Evolutionary conservation across 2,113 vertebrate species (phyloP), one percentile per base, ranked within the genome.

Genomic region (Heterocephalus glaber): DNA sequence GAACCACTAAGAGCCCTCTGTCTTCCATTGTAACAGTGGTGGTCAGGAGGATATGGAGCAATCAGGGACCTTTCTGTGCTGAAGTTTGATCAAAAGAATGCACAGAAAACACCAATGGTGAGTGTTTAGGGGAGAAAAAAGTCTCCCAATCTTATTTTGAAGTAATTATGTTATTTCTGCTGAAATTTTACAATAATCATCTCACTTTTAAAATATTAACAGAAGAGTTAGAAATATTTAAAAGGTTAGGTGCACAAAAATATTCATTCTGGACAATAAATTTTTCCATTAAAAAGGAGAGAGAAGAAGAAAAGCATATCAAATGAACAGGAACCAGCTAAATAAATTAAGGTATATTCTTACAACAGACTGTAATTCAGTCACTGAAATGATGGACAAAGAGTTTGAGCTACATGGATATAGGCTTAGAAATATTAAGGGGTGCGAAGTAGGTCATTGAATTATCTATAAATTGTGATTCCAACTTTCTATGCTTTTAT

Each of bases 401-500:
- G 33, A 26, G 24, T 76, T 76, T 47, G 26, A 65, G n/a, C 90
- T 65, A 56, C 19, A 41, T 1, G 9, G 74, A 66, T 11, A 49
- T 76, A 72, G 24, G 70, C 26, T 88, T 77, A 74, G 52, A 82
- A 66, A 96, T 86, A 52, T 56, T 72, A 82, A 72, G 54, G 44
- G n/a, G 77, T 66, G 10, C 44, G 68, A 85, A 54, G 19, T 79
- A 74, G 52, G 60, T 35, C 87, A 49, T 0, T 84, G 80, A 74
- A 76, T 84, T 81, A 66, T 54, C 47, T 65, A 13, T 92, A 85
- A 66, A n/a, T 60, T 58, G n/a, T 61, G 82, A 95, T 22, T 94
- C 96, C 54, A 56, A 5, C 68, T 82, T 83, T 72, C 28, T 86
- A 6, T 2, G 41, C 10, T 68, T 12, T 68, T 26, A 44, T 0